These are phyloP conservation scores for Tineola bisselliella DNA, from an alignment of 2,888 invertebrate genomes.

Conservation along the genomic window DNA sequence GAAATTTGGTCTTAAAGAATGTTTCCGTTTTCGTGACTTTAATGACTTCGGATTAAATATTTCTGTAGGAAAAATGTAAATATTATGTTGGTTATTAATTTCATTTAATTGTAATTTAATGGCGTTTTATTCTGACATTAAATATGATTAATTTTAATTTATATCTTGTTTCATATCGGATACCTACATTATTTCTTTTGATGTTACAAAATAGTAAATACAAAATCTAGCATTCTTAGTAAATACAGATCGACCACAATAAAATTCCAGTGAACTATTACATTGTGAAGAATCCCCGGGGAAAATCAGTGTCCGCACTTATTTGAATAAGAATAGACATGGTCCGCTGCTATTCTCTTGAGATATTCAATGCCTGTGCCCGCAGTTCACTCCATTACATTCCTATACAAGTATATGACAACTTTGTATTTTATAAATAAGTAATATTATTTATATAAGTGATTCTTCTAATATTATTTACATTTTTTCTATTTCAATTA, in stretches of 20 bases:
- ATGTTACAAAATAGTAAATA: not conserved
- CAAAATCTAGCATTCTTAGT: not conserved
- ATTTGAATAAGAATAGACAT: constrained; percentile 60
- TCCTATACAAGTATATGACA: too few relatives aligned
- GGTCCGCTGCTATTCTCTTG: not conserved
- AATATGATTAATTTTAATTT: not conserved
- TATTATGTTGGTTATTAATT: not conserved
- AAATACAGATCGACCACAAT: not conserved
- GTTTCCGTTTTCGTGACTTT: not conserved
- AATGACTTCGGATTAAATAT: not conserved
- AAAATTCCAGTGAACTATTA: not conserved
- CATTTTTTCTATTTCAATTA: too few relatives aligned
- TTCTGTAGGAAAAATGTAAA: not conserved
- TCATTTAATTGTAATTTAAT: not conserved
- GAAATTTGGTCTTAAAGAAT: not conserved
- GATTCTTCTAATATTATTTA: too few relatives aligned
- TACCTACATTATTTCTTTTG: not conserved
- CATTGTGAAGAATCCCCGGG: not conserved
- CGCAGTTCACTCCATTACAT: not conserved
- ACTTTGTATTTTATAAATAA: too few relatives aligned
- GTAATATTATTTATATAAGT: too few relatives aligned
- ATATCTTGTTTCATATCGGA: too few relatives aligned
- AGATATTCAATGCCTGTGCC: not conserved
- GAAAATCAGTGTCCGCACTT: constrained; percentile 37
- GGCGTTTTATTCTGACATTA: not conserved